phyloP scores from a whole-genome alignment of 23 tunicate genomes.

The Trididemnum nubilum region DNA sequence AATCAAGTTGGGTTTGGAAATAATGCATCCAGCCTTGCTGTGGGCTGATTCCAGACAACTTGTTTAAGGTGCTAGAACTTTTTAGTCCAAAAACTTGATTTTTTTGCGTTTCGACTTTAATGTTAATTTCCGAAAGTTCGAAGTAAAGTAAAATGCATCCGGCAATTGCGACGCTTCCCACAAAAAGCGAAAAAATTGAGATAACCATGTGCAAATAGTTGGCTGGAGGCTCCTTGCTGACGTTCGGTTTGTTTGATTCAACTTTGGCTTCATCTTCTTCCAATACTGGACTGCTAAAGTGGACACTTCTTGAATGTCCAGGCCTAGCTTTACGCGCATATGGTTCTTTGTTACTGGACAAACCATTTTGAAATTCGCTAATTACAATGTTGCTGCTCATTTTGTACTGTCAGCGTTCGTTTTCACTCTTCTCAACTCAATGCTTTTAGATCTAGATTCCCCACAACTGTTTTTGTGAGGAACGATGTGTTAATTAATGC shows the following conservation, averaged over 20 bases:
- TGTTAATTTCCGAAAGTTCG: not conserved
- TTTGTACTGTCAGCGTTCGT: too few species aligned
- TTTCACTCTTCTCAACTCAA: too few species aligned
- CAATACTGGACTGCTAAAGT: not conserved
- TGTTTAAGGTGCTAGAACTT: too few species aligned
- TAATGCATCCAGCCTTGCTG: conserved; percentile 20
- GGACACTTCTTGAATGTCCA: not conserved
- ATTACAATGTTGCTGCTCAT: too few species aligned
- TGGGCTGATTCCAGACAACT: not conserved
- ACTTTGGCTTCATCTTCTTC: not conserved
- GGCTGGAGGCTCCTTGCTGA: not conserved
- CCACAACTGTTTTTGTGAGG: too few species aligned
- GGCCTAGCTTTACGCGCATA: not conserved
- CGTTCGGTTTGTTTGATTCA: not conserved
- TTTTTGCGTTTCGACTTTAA: not conserved
- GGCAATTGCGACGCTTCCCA: not conserved
- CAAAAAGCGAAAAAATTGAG: not conserved
- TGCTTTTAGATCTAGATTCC: too few species aligned
- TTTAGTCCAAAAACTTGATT: not conserved
- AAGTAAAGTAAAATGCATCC: conserved; percentile 19
- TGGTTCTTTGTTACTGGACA: not conserved
- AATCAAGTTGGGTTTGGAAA: not conserved
- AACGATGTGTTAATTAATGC: too few species aligned
- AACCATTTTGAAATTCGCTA: too few species aligned
- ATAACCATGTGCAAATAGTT: not conserved